Conservation (phyloP, 1,140 invertebrate genomes). For the Globodera ellingtonae region DNA sequence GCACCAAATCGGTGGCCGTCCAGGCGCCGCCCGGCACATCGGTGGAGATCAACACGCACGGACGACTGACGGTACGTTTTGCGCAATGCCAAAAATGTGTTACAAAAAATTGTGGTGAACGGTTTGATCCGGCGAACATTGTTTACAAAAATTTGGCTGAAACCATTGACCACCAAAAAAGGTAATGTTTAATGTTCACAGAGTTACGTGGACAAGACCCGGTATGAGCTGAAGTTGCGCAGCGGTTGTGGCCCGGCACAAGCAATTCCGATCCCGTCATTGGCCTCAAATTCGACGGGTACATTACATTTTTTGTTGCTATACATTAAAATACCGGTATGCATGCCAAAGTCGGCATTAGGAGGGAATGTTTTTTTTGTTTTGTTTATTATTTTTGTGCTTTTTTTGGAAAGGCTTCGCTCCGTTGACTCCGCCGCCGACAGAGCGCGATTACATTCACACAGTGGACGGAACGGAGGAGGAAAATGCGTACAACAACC, state of each 20-base stretch:
- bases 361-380: no score
- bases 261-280: constrained; percentile 19
- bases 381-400: no score
- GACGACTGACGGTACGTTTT: constrained; percentile 4
- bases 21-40: constrained; percentile 44
- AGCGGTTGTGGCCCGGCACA: constrained; percentile 39
- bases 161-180: no score
- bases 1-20: constrained; percentile 28
- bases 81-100: no score
- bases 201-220: constrained; percentile 23
- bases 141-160: no score
- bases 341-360: no score
- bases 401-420: constrained; percentile 29
- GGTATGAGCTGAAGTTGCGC: constrained; percentile 34
- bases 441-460: constrained; percentile 44
- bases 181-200: no score
- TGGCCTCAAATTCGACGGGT: constrained; percentile 27
- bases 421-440: constrained; percentile 36
- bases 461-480: constrained; percentile 12
- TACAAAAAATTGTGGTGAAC: no score
- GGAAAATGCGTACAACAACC: neutral
- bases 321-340: no score
- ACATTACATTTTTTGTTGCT: neutral
- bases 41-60: constrained; percentile 30
- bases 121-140: no score